Conservation (phyloP, 2,797 vertebrate species). For the Poecilia gillii region DNA sequence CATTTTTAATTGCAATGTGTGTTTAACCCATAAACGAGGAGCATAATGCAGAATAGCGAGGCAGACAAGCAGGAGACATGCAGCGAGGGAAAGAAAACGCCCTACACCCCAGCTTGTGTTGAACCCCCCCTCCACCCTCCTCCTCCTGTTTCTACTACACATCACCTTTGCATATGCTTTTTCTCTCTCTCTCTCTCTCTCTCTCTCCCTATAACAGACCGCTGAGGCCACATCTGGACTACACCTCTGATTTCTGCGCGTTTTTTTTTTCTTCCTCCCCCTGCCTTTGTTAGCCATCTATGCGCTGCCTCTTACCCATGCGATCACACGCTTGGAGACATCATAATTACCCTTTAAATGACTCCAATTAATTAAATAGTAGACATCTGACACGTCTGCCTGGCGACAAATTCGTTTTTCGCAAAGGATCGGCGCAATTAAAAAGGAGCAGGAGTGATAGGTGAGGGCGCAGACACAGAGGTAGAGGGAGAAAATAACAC, state of each 20-base stretch:
- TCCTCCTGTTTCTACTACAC: conserved; percentile 41
- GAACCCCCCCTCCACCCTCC: conserved; percentile 29
- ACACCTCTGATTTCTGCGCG: conserved; percentile 30
- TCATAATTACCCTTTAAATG: conserved; percentile 9
- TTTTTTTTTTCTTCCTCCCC: not conserved
- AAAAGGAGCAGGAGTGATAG: conserved; percentile 27
- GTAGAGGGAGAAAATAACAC: conserved; percentile 23
- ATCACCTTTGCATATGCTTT: conserved; percentile 31
- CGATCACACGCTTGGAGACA: conserved; percentile 34
- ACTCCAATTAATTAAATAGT: conserved; percentile 2
- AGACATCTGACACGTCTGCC: conserved; percentile 21
- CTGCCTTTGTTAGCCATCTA: conserved; percentile 63
- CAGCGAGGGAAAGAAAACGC: conserved; percentile 81
- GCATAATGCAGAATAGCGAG: conserved; percentile 52
- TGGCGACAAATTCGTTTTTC: conserved; percentile 23
- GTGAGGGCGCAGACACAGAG: conserved; percentile 17
- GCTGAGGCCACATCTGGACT: conserved; percentile 43
- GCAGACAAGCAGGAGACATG: conserved; percentile 70
- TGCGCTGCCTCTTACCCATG: conserved; percentile 28
- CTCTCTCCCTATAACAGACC: not conserved
- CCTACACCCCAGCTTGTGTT: conserved; percentile 76
- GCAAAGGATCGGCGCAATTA: conserved; percentile 21
- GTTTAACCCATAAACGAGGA: conserved; percentile 19
- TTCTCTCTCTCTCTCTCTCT: not conserved
- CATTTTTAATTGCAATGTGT: conserved; percentile 41